Evolutionary conservation across 2,797 vertebrate genomes (phyloP), one percentile per base, ranked within the genome.

Genomic region (Mionectes olivaceus): DNA sequence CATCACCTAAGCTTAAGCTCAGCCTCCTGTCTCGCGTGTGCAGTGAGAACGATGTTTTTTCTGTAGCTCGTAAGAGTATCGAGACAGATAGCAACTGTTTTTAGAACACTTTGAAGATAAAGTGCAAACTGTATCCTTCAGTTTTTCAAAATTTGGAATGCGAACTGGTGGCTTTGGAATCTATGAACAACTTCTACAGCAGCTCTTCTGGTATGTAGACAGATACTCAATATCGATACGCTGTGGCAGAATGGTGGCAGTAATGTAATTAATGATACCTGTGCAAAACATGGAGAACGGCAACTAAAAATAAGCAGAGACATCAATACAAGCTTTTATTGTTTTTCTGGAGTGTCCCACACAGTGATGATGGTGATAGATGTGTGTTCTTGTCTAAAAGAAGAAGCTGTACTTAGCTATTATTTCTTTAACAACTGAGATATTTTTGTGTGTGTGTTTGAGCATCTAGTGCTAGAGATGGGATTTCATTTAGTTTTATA

Each of bases 281-380:
- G 9, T 64, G 33, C 23, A 60, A 87, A 89, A 46, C 4, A 8
- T 19, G 63, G 32, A 59, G 19, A 37, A 22, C 14, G 70, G 17
- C 25, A 61, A 68, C 13, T 75, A 9, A 71, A 88, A 78, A 47
- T 71, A 53, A 30, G 8, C 14, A 46, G 11, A 53, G 23, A 25
- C 22, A 32, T 63, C 27, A 43, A 6, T 30, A 44, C 0, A 0
- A 85, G 4, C 2, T 86, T 1, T n/a, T 64, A 2, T 4, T 57
- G 13, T 23, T 87, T 86, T 64, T 67, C 17, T 86, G 13, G 28
- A 25, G 13, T 56, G 77, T 84, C 22, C 32, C 7, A 5, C 57
- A 11, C 25, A 83, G 46, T n/a, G 13, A 17, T 43, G 18, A 21
- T 33, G 16, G 22, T 56, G 41, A 56, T 59, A 70, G 8, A 79